Evolutionary conservation across 2,113 vertebrate species (phyloP), one percentile per base, ranked within the genome.

Genomic region (Andinoacara biseriatus): DNA sequence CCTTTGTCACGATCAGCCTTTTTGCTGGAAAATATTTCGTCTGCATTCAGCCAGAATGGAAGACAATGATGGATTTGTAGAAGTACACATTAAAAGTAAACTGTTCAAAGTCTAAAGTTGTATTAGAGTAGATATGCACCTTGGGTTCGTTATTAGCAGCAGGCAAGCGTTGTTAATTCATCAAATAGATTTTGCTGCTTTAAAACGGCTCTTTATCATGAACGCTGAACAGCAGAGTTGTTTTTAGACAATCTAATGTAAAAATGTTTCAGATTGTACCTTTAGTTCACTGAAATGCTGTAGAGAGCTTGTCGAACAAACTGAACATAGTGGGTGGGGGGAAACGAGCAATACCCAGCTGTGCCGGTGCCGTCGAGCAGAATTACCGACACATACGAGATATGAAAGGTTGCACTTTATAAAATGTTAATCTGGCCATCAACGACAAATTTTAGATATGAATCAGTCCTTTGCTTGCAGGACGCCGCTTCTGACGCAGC

Each of bases 351-450:
- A 72, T 52, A 31, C 65, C 65, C 65, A 76, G 67, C 33, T 31
- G 17, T 67, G 40, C 57, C 6, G 1, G 33, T 38, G 5, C 58
- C 31, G 56, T 20, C 29, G 49, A 33, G 26, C 17, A 24, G 31
- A 65, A 49, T 77, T n/a, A 18, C 15, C 17, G 0, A 15, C 15
- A 24, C 14, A 56, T 17, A n/a, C 7, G 1, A 14, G 13, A 29
- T 60, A 29, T 35, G 38, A 77, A 52, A 83, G 49, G 57, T 65
- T 74, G 58, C 52, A 58, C 9, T 4, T 43, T 46, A 62, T 62
- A 35, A 69, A 62, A 80, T 63, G n/a, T 76, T 29, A 74, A 74
- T 77, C n/a, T 31, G 35, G n/a, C 24, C 31, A 54, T n/a, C 67
- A 78, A 58, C 24, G 24, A 24, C 24, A 24, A 76, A 7, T 52